Evolutionary conservation across 2,888 invertebrate genomes (phyloP), one percentile per base, ranked within the genome.

Genomic region (Vannuccia rotundouncinata): DNA sequence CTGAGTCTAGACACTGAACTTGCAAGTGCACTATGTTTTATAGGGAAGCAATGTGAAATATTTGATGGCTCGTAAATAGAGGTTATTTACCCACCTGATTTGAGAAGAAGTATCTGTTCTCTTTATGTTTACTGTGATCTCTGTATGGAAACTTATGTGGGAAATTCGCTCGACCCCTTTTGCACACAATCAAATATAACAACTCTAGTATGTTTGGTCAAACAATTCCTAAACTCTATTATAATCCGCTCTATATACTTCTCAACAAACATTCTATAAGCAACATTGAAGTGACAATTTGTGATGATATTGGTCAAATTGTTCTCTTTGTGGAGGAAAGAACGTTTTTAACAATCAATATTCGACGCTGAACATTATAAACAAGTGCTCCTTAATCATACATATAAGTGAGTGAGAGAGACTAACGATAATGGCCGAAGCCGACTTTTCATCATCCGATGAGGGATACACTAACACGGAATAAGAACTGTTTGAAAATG

Each of bases 41-140:
- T n/a, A n/a, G n/a, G n/a, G n/a, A n/a, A n/a, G n/a, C n/a, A n/a
- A n/a, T n/a, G n/a, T n/a, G n/a, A n/a, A n/a, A n/a, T n/a, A n/a
- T n/a, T n/a, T n/a, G n/a, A n/a, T n/a, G n/a, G n/a, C n/a, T n/a
- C n/a, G n/a, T n/a, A n/a, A n/a, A n/a, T n/a, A n/a, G n/a, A n/a
- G n/a, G n/a, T n/a, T n/a, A n/a, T n/a, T n/a, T n/a, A n/a, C n/a
- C n/a, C n/a, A n/a, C n/a, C n/a, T n/a, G n/a, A n/a, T n/a, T n/a
- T n/a, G n/a, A n/a, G n/a, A n/a, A n/a, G n/a, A n/a, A n/a, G n/a
- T n/a, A n/a, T n/a, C n/a, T n/a, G n/a, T n/a, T n/a, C n/a, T n/a
- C n/a, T n/a, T n/a, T 66, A n/a, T 66, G 66, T 66, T 2, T 66
- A 66, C 66, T 66, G 66, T 66, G 66, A 13, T 66, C 66, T 66